Conservation (phyloP, 37 sponge, comb jelly and placozoan species). For the Tethya wilhelma region DNA sequence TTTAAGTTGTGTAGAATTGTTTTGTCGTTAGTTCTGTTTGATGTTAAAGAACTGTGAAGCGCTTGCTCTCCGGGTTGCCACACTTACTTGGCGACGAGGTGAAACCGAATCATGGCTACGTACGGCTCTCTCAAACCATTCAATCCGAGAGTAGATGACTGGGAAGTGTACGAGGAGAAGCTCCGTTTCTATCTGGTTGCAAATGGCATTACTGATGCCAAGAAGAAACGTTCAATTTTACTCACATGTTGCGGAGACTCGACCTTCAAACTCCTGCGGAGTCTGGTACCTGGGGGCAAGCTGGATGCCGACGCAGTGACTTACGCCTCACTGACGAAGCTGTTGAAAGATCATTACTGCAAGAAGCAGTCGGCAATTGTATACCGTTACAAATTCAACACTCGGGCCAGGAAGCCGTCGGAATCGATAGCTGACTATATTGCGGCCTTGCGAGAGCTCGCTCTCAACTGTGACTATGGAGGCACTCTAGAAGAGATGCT, state of each 20-base stretch:
- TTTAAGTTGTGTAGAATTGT: too few species aligned
- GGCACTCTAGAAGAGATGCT: constrained; percentile 49
- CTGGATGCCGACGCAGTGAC: background rate
- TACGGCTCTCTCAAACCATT: constrained; percentile 8
- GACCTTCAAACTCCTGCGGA: constrained; percentile 30
- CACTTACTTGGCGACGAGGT: constrained; percentile 40
- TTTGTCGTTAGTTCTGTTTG: too few species aligned
- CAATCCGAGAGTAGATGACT: constrained; percentile 23
- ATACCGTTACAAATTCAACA: constrained; percentile 44
- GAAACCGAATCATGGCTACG: constrained; percentile 21
- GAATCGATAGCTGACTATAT: constrained; percentile 35
- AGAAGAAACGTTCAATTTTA: constrained; percentile 30
- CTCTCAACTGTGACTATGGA: constrained; percentile 34
- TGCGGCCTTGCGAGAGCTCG: constrained; percentile 30
- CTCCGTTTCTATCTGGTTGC: constrained; percentile 36
- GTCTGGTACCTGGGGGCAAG: constrained; percentile 1
- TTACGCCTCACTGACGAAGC: constrained; percentile 16
- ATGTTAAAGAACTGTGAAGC: too few species aligned
- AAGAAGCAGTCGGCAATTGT: constrained; percentile 40
- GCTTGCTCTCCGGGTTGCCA: too few species aligned
- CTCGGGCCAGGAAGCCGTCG: background rate
- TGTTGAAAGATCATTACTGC: constrained; percentile 21
- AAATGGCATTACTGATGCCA: constrained; percentile 29
- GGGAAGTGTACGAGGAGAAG: constrained; percentile 22
- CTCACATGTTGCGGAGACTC: constrained; percentile 21